phyloP scores from a whole-genome alignment of 2,797 vertebrate species.

The Mus minutoides region DNA sequence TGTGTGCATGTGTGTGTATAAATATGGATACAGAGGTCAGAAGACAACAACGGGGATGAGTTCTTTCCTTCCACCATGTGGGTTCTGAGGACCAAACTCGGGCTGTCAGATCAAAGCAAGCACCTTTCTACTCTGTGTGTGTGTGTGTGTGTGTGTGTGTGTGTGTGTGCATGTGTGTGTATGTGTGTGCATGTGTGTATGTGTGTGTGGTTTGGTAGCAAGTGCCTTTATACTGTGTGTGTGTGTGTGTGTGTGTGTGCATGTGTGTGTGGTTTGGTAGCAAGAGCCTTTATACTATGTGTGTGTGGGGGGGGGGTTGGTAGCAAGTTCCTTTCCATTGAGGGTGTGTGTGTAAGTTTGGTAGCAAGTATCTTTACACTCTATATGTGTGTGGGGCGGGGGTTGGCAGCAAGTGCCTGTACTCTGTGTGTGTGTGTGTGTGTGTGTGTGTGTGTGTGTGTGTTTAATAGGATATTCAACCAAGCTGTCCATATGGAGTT shows the following conservation, averaged over 20 bases:
- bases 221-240: neutral
- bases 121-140: neutral
- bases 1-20: neutral
- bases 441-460: neutral
- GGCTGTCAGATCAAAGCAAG: neutral
- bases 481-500: neutral
- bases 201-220: neutral
- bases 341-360: neutral
- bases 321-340: too few species aligned
- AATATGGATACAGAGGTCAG: neutral
- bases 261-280: too few species aligned
- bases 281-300: too few species aligned
- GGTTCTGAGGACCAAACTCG: neutral
- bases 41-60: neutral
- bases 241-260: neutral
- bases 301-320: too few species aligned
- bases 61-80: neutral
- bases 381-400: neutral
- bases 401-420: too few species aligned
- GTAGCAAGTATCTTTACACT: neutral
- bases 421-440: neutral
- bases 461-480: neutral
- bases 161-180: neutral
- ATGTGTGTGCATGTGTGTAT: too few species aligned
- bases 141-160: neutral